These are phyloP conservation scores for Pheosia gnoma DNA, from an alignment of 2,888 invertebrate species.

Conservation along the genomic window DNA sequence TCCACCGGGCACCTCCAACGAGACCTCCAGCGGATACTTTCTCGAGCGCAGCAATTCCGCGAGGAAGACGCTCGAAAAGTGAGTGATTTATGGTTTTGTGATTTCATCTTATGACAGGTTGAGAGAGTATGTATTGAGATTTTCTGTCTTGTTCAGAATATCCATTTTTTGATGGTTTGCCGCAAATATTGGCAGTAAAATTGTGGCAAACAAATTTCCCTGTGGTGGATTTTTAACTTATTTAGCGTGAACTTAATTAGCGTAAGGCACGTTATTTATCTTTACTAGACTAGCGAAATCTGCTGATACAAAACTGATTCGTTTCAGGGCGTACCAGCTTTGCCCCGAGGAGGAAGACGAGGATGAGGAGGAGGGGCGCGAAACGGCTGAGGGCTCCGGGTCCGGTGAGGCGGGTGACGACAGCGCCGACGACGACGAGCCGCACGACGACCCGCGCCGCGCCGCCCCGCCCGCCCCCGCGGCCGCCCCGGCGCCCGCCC, in stretches of 20 bases:
- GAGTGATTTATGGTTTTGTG: constrained; percentile 29
- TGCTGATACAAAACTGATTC: not conserved
- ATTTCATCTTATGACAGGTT: not conserved
- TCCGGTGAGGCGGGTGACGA: constrained; percentile 59
- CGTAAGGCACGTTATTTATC: no score
- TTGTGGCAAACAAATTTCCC: no score
- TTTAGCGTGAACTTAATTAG: no score
- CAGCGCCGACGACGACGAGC: constrained; percentile 53
- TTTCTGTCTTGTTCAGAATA: no score
- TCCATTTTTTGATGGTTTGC: no score
- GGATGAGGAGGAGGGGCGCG: constrained; percentile 71
- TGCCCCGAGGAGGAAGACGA: constrained; percentile 81
- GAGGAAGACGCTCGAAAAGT: constrained; percentile 89
- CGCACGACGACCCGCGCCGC: constrained; percentile 39
- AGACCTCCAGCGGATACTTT: constrained; percentile 97
- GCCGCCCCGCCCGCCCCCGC: constrained; percentile 31
- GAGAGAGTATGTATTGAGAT: no score
- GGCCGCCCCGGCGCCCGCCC: constrained; percentile 24
- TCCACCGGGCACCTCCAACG: constrained; percentile 96
- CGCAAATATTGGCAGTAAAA: no score
- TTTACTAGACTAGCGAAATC: no score
- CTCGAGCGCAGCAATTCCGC: constrained; percentile 97
- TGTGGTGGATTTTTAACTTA: no score
- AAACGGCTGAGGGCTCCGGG: constrained; percentile 54
- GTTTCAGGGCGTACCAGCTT: constrained; percentile 72